Percentiles rank a stretch among this genome's conserved stretches.
phyloP scores from a whole-genome alignment of 2,113 vertebrate species.

The Pelecanoides urinatrix region DNA sequence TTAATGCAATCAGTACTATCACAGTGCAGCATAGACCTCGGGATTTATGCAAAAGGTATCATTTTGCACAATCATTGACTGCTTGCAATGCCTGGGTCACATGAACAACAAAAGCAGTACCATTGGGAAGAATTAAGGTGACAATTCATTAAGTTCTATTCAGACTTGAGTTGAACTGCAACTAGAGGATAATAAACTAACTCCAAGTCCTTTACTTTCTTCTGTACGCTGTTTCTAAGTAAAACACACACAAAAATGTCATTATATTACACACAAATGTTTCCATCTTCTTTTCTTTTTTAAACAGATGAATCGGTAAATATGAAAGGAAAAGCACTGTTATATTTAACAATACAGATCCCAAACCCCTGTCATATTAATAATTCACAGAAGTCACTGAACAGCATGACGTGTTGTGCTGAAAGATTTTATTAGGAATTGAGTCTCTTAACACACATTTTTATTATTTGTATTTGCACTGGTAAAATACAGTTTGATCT shows the following conservation, averaged over 20 bases:
- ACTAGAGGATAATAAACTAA: not conserved
- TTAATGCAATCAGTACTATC: not conserved
- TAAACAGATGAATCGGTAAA: not conserved
- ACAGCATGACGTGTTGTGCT: not conserved
- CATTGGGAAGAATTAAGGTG: not conserved
- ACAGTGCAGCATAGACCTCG: not conserved
- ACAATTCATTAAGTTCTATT: not conserved
- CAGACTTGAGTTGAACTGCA: not conserved
- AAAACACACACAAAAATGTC: not conserved
- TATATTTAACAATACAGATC: not conserved
- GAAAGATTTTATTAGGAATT: not conserved
- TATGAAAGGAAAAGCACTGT: not conserved
- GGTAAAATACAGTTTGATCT: not conserved
- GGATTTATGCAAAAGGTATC: not conserved
- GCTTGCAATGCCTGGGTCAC: not conserved
- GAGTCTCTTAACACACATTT: not conserved
- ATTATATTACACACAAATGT: not conserved
- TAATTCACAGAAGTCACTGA: constrained; percentile 42
- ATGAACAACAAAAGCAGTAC: not conserved
- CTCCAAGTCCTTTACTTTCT: not conserved
- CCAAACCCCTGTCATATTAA: not conserved
- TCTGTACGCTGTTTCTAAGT: not conserved
- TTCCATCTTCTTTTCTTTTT: not conserved
- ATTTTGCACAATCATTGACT: not conserved
- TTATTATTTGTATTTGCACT: not conserved